Conservation (phyloP, 2,797 vertebrate species). For the Oceanodroma leucorhoa region DNA sequence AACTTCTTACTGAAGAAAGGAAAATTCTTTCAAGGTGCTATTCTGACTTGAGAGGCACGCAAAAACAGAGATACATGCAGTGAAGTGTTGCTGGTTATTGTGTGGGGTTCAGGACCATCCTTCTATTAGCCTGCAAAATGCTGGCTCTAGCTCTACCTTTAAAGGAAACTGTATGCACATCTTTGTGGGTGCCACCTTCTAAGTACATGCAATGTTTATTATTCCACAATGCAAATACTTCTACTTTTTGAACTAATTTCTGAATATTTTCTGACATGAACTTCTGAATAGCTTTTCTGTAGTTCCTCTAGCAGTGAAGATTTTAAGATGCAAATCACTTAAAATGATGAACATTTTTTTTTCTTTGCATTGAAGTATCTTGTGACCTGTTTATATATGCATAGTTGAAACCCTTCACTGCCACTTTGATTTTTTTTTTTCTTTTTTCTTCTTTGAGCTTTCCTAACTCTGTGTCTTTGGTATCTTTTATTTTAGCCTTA, state of each 20-base stretch:
- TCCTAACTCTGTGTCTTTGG: not conserved
- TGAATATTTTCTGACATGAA: not conserved
- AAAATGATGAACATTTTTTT: not conserved
- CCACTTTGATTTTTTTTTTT: not conserved
- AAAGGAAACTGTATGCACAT: not conserved
- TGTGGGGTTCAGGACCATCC: not conserved
- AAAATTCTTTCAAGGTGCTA: not conserved
- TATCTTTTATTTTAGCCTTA: not conserved
- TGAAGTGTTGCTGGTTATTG: not conserved
- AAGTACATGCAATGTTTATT: not conserved
- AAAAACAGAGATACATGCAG: not conserved
- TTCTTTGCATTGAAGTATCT: not conserved
- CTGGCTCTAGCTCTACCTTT: not conserved
- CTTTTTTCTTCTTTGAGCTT: not conserved
- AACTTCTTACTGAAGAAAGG: not conserved
- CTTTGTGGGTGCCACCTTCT: not conserved
- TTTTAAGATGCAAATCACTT: not conserved
- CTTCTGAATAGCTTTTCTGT: not conserved
- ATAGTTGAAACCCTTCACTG: not conserved
- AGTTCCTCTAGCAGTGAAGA: not conserved
- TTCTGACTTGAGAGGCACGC: not conserved
- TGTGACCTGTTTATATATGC: not conserved
- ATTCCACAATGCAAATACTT: not conserved
- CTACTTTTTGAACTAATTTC: not conserved
- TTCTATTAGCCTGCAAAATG: not conserved